These are phyloP conservation scores for Muscicapa adusta DNA, from an alignment of 2,113 vertebrate species.

Conservation along the genomic window DNA sequence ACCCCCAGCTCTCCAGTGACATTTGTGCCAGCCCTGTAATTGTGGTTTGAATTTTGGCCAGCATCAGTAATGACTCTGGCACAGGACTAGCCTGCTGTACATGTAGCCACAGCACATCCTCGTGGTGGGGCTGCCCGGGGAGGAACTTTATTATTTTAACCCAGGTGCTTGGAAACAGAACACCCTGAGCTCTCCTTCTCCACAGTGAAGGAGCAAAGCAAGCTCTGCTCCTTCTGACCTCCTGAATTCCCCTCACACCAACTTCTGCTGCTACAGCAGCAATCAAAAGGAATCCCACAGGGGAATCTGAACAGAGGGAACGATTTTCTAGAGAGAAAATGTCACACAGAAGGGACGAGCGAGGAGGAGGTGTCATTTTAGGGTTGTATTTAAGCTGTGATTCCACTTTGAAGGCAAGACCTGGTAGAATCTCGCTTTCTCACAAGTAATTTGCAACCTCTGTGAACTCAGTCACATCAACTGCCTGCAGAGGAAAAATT, in stretches of 20 bases:
- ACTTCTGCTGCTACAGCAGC: neutral
- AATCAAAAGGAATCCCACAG: neutral
- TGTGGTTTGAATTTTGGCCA: neutral
- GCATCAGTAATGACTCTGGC: neutral
- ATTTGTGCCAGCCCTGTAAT: neutral
- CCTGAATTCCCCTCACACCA: neutral
- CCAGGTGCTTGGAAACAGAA: rapidly evolving
- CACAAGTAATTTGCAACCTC: neutral
- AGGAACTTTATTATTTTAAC: neutral
- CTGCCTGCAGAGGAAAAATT: neutral
- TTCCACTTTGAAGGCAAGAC: neutral
- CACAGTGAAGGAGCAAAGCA: rapidly evolving
- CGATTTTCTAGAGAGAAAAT: neutral
- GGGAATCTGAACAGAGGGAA: neutral
- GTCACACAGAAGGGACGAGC: neutral
- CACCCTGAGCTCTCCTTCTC: neutral
- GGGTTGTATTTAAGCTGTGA: neutral
- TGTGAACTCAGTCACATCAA: neutral
- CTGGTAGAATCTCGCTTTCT: neutral
- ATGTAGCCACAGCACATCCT: rapidly evolving
- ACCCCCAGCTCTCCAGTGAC: neutral
- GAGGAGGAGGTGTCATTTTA: neutral
- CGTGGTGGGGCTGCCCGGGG: neutral
- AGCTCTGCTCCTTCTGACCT: neutral
- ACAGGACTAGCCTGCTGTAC: too few species aligned